phyloP scores from a whole-genome alignment of 2,888 invertebrate species.

The Camptogramma bilineatum region DNA sequence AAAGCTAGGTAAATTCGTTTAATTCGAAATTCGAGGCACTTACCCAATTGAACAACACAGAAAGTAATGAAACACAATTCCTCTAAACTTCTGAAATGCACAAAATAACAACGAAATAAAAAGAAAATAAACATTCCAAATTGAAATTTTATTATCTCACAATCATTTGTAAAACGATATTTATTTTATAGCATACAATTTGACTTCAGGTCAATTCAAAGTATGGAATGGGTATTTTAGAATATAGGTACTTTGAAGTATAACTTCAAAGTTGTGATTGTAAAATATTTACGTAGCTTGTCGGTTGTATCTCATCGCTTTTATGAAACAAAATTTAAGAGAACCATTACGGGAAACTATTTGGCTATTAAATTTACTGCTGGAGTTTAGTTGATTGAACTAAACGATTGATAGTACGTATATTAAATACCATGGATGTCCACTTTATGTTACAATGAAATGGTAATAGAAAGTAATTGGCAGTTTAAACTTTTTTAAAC shows the following conservation, averaged over 20 bases:
- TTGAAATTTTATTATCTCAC: conserved; percentile 31
- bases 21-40: too few relatives aligned
- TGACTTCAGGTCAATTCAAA: conserved; percentile 29
- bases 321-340: conserved; percentile 37
- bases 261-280: conserved; percentile 56
- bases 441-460: neutral
- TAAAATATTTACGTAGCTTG: conserved; percentile 60
- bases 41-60: too few relatives aligned
- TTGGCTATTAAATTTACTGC: conserved; percentile 27
- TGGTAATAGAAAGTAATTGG: neutral
- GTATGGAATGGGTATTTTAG: conserved; percentile 22
- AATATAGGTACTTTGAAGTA: conserved; percentile 25
- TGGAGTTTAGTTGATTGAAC: conserved; percentile 15
- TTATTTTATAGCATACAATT: conserved; percentile 35
- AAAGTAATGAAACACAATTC: conserved; percentile 14
- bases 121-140: conserved; percentile 28
- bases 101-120: conserved; percentile 23
- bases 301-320: conserved; percentile 55
- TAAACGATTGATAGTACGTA: conserved; percentile 13
- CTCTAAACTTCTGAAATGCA: conserved; percentile 16
- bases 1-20: too few relatives aligned
- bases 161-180: conserved; percentile 33
- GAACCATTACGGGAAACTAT: conserved; percentile 23
- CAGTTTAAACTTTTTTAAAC: neutral
- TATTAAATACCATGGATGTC: neutral